phyloP scores from a whole-genome alignment of 2,888 invertebrate genomes.

The Mylabris sibirica region DNA sequence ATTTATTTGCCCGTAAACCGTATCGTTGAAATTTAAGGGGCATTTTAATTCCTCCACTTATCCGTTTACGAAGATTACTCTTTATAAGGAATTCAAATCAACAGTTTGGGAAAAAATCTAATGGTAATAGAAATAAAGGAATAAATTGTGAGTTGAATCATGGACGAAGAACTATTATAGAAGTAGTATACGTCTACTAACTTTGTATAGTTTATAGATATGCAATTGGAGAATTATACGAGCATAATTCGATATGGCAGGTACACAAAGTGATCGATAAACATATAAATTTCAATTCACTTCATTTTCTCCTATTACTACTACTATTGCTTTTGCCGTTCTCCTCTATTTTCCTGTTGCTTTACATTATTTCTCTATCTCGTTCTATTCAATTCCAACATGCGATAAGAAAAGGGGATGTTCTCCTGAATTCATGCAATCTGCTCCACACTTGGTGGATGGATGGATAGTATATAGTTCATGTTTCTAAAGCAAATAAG shows the following conservation, averaged over 20 bases:
- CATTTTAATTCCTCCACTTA: too few species aligned
- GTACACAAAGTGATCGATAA: slow-evolving; percentile 7
- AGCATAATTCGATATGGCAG: slow-evolving; percentile 7
- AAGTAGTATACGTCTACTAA: neutral
- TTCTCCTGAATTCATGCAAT: neutral
- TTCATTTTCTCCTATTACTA: neutral
- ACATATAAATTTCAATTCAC: slow-evolving; percentile 7
- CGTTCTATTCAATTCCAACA: neutral
- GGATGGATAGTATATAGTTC: neutral
- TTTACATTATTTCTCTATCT: neutral
- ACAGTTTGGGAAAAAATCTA: neutral
- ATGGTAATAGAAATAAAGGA: neutral
- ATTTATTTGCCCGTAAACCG: too few species aligned
- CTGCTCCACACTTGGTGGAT: neutral
- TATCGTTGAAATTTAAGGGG: too few species aligned
- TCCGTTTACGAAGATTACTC: too few species aligned
- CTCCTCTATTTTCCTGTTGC: neutral
- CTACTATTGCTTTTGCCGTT: too few species aligned
- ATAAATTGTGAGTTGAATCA: neutral
- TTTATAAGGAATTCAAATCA: too few species aligned
- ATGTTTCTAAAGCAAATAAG: slow-evolving; percentile 1
- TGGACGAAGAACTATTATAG: neutral
- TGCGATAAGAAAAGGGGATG: neutral
- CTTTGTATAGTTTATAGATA: neutral
- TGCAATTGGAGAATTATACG: slow-evolving; percentile 1